A percentile compares a stretch with the other conserved stretches of the same genome.
phyloP scores from a whole-genome alignment of 1,140 invertebrate genomes.

The Nephotettix cincticeps region DNA sequence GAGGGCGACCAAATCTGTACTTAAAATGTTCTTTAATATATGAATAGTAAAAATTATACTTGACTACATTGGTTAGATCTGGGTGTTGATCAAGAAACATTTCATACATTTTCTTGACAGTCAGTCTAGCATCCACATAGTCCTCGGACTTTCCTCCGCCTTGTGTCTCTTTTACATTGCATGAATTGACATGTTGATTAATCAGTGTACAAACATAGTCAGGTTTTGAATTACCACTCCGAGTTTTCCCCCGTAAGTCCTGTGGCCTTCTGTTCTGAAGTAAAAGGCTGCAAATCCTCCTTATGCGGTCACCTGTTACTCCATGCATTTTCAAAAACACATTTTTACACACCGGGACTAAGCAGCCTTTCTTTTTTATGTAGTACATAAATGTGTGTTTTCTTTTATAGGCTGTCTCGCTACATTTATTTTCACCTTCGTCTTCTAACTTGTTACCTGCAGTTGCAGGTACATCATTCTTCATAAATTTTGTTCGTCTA shows the following conservation, averaged over 20 bases:
- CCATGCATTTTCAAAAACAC: constrained; percentile 10
- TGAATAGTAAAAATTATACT: constrained; percentile 34
- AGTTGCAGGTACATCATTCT: too few species aligned
- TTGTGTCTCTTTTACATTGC: background rate
- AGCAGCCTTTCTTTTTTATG: background rate
- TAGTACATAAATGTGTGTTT: background rate
- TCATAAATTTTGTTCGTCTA: too few species aligned
- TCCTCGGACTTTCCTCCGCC: background rate
- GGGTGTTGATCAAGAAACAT: constrained; percentile 30
- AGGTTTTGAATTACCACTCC: background rate
- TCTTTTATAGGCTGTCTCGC: background rate
- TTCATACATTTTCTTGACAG: constrained; percentile 16
- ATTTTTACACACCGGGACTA: constrained; percentile 10
- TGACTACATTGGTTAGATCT: constrained; percentile 38
- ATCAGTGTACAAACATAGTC: background rate
- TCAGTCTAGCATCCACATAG: background rate
- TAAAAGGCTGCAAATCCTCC: background rate
- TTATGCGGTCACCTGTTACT: background rate
- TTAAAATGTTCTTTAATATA: constrained; percentile 37
- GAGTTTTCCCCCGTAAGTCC: background rate
- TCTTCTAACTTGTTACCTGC: background rate
- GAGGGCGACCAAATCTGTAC: constrained; percentile 36
- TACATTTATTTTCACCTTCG: background rate
- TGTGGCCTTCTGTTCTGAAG: background rate
- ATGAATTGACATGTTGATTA: background rate